Conservation (phyloP, 2,797 vertebrate genomes). For the Ispidina picta region DNA sequence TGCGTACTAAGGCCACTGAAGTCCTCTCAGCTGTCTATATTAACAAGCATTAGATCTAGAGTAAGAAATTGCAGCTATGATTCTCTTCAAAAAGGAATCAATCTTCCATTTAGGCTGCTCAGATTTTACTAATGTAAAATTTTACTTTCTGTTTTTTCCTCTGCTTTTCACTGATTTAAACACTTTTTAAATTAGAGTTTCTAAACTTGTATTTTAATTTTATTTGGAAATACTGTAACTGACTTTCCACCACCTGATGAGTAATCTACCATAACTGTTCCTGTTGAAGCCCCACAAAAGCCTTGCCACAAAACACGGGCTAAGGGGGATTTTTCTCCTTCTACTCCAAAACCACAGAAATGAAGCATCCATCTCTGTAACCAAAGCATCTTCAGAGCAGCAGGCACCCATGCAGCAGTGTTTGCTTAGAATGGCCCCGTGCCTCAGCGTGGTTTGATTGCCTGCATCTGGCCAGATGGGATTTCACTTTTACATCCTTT, state of each 20-base stretch:
- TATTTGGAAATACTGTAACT: neutral
- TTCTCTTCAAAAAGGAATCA: neutral
- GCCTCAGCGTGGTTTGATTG: neutral
- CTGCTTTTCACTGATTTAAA: neutral
- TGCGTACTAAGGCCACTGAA: neutral
- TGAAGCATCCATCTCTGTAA: neutral
- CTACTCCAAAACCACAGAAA: neutral
- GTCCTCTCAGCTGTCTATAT: neutral
- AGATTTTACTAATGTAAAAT: neutral
- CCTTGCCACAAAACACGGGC: neutral
- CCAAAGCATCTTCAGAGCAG: neutral
- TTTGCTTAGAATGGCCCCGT: neutral
- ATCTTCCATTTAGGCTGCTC: neutral
- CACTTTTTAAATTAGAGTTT: neutral
- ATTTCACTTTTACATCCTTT: constrained; percentile 1
- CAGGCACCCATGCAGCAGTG: neutral
- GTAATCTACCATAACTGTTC: neutral
- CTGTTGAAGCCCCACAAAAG: neutral
- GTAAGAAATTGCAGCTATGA: neutral
- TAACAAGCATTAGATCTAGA: neutral
- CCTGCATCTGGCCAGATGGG: constrained; percentile 12
- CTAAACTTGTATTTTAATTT: neutral
- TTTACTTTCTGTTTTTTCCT: neutral
- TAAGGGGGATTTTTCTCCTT: neutral
- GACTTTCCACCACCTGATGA: neutral